Evolutionary conservation across 1,140 invertebrate species (phyloP).

Genomic region (Centruroides sculpturatus): DNA sequence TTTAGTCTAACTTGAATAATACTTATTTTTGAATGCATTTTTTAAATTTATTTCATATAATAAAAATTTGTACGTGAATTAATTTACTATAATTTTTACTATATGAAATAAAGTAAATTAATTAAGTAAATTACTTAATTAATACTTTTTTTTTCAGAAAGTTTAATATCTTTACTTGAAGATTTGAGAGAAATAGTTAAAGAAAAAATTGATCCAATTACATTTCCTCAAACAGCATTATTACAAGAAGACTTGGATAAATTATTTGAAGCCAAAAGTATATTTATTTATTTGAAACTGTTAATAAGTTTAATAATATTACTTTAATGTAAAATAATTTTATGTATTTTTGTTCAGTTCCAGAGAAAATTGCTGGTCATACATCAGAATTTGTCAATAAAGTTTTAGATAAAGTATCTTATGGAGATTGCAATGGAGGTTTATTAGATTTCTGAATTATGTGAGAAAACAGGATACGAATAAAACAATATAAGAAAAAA

Average conservation of each 20-base stretch:
- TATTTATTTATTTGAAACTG: not conserved
- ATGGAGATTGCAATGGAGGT: slow-evolving; percentile 16
- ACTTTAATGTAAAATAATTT: not conserved
- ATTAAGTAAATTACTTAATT: no score
- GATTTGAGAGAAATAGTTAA: not conserved
- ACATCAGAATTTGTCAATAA: slow-evolving; percentile 20
- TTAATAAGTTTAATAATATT: no score
- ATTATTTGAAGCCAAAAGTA: not conserved
- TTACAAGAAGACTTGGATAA: not conserved
- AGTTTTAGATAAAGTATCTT: slow-evolving; percentile 17
- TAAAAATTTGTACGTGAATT: no score
- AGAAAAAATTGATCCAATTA: not conserved
- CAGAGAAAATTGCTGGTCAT: slow-evolving; percentile 18
- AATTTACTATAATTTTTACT: no score
- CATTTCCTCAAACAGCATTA: not conserved
- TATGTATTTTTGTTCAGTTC: not conserved
- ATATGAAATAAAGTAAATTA: no score
- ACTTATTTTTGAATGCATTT: no score
- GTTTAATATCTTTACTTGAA: not conserved
- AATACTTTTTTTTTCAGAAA: no score
- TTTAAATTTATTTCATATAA: no score
- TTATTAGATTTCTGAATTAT: slow-evolving; percentile 1
- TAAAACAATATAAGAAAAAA: no score
- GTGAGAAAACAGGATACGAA: no score
- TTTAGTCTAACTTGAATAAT: no score